Evolutionary conservation across 2,113 vertebrate genomes (phyloP).

Genomic region (Mesembrinibis cayennensis): DNA sequence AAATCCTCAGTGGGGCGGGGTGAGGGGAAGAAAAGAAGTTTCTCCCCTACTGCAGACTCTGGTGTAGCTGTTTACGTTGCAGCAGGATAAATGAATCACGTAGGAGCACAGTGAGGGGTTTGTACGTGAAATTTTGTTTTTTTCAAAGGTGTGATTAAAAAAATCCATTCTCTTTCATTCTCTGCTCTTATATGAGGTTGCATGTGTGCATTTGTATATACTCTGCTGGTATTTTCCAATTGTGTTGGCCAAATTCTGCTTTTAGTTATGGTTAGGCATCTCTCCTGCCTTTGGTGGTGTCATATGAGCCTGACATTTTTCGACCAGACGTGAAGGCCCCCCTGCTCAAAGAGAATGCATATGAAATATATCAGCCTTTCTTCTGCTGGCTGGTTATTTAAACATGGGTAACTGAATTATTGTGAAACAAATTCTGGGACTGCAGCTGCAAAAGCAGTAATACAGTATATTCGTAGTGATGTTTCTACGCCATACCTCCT

Average conservation of each 20-base stretch:
- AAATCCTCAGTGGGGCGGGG: neutral
- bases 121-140: neutral
- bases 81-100: neutral
- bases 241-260: constrained; percentile 64
- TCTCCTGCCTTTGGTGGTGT: constrained; percentile 59
- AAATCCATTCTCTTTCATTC: constrained; percentile 8
- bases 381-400: constrained; percentile 62
- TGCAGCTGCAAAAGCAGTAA: constrained; percentile 68
- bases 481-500: constrained; percentile 40
- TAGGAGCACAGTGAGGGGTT: neutral
- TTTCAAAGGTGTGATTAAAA: constrained; percentile 52
- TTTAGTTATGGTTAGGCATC: constrained; percentile 65
- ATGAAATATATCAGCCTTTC: constrained; percentile 62
- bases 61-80: neutral
- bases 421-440: constrained; percentile 62
- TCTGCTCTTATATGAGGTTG: constrained; percentile 12
- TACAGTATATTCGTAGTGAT: constrained; percentile 23
- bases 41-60: neutral
- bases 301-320: constrained; percentile 67
- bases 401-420: constrained; percentile 66
- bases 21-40: neutral
- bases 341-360: constrained; percentile 57
- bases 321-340: constrained; percentile 55
- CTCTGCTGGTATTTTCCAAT: constrained; percentile 59
- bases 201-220: constrained; percentile 51